Percentiles rank a stretch among this genome's conserved stretches.
Evolutionary conservation across 2,888 invertebrate genomes (phyloP).

Genomic region (Octodonta nipae): DNA sequence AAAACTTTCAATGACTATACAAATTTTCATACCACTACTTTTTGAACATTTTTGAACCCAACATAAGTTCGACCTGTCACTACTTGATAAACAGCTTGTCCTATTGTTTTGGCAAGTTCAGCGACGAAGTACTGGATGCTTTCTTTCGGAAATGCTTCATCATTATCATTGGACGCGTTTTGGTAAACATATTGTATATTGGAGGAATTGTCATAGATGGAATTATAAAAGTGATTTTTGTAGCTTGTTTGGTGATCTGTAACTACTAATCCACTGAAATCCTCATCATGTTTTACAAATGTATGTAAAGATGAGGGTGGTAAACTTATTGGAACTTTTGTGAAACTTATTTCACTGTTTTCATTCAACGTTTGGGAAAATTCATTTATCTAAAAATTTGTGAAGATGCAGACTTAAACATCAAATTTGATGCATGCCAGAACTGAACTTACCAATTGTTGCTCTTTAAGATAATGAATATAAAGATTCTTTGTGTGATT

Average conservation of each 20-base stretch:
- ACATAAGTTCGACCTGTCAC: slow-evolving; percentile 36
- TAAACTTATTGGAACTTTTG: slow-evolving; percentile 26
- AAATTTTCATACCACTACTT: too few species aligned
- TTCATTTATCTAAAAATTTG: slow-evolving; percentile 12
- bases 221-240: slow-evolving; percentile 61
- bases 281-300: slow-evolving; percentile 49
- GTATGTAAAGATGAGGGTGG: slow-evolving; percentile 81
- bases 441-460: slow-evolving; percentile 15
- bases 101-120: slow-evolving; percentile 50
- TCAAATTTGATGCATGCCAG: too few species aligned
- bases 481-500: slow-evolving; percentile 12
- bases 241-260: slow-evolving; percentile 49
- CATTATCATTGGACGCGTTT: slow-evolving; percentile 36
- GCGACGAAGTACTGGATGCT: slow-evolving; percentile 53
- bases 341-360: slow-evolving; percentile 5
- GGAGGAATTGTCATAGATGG: slow-evolving; percentile 54
- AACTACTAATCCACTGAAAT: slow-evolving; percentile 50
- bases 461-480: slow-evolving; percentile 18
- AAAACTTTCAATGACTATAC: too few species aligned
- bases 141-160: slow-evolving; percentile 31
- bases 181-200: slow-evolving; percentile 47
- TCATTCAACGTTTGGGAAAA: slow-evolving; percentile 15
- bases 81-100: slow-evolving; percentile 49
- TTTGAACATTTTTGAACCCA: neutral
- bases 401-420: neutral